Conservation (phyloP, 1,140 invertebrate genomes). For the Ceratina japonica region DNA sequence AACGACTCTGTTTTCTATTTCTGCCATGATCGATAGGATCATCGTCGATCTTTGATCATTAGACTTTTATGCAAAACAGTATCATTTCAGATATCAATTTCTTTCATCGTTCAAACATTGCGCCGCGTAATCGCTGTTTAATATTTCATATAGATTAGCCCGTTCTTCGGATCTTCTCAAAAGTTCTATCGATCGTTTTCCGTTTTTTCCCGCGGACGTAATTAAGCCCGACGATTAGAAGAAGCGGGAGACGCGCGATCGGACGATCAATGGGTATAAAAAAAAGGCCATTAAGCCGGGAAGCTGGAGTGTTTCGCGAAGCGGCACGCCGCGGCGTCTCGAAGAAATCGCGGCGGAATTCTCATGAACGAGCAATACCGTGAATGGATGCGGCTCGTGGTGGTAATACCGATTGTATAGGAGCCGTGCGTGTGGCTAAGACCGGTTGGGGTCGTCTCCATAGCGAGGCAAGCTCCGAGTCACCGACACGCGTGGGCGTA, state of each 20-base stretch:
- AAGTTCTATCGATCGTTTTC: not conserved
- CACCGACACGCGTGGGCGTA: constrained; percentile 60
- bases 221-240: no score
- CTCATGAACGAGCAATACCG: constrained; percentile 64
- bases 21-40: not conserved
- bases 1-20: constrained; percentile 19
- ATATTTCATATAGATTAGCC: not conserved
- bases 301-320: not conserved
- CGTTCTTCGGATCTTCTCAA: no score
- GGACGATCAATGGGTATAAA: not conserved
- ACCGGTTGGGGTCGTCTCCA: constrained; percentile 62
- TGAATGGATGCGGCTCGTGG: constrained; percentile 60
- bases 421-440: constrained; percentile 53
- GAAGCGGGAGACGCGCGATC: no score
- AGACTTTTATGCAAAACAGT: no score
- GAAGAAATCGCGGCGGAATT: constrained; percentile 53
- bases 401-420: constrained; percentile 58
- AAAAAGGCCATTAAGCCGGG: constrained; percentile 11
- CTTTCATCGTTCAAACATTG: no score
- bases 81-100: no score
- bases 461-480: constrained; percentile 44
- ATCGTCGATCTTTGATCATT: no score
- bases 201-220: not conserved
- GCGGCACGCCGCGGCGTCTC: constrained; percentile 11
- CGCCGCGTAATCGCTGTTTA: no score